Base-by-base conservation (phyloP, 1,140 invertebrate species). In the Lineus longissimus region DNA sequence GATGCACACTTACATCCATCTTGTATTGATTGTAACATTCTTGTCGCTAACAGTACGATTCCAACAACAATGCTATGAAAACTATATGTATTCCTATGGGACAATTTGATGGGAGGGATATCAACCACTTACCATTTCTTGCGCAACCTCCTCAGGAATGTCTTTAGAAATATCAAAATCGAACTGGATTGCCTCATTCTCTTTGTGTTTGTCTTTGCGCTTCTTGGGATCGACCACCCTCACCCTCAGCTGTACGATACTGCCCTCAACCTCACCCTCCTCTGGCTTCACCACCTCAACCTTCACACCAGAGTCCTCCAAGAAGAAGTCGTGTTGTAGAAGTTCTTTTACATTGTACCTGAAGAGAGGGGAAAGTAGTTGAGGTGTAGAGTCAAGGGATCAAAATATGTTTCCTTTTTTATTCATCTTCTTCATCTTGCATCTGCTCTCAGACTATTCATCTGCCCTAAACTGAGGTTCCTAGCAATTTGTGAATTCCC, bases 151-250 rank as follows among this genome's bases (percentile, higher is more conserved):
- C 75, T 98, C 94, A 65, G 93, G 91, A 77, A 94, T 91, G 80
- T 99, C 97, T 60, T 86, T 86, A 68, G 89, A 88, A 66, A 98
- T 90, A 81, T 98, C 93, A 85, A 97, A 99, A 68, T 97, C 94
- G 85, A 99, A 99, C 82, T 98, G 95, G 72, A 99, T 97, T 9
- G 96, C 97, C 84, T 99, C 97, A 83, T 99, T 98, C 82, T 99
- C 95, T 79, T 98, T 97, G 78, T 98, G 95, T 69, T 93, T 93
- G 71, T 92, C 91, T 70, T 89, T 91, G 70, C 95, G 84, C 80
- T 98, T 99, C 81, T 98, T 98, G 27, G 97, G 93, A 84, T 99
- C 96, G 41, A 97, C 87, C 57, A 99, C 94, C 59, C 95, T 88
- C 7, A 99, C 84, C 36, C 94, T 85, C 76, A 99, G 93, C 76